phyloP scores from a whole-genome alignment of 2,888 invertebrate genomes.

The Ectemnius continuus region DNA sequence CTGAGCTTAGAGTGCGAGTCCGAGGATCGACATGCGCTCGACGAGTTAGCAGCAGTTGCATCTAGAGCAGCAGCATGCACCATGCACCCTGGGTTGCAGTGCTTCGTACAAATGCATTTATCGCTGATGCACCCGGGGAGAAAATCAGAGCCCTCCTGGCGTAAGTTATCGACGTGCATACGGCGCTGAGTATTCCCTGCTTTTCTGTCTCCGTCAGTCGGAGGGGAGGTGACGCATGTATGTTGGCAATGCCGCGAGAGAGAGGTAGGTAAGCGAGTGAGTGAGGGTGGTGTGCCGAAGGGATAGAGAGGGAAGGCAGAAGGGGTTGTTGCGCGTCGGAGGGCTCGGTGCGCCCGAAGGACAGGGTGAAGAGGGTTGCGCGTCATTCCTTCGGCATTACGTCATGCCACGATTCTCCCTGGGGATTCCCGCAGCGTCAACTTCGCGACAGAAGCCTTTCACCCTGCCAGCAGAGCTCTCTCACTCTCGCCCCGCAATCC shows the following conservation, averaged over 20 bases:
- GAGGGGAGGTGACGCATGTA: not conserved
- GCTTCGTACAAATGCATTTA: conserved; percentile 65
- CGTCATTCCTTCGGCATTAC: conserved; percentile 66
- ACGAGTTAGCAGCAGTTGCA: too few relatives aligned
- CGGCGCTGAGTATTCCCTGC: conserved; percentile 9
- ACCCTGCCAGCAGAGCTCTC: conserved; percentile 6
- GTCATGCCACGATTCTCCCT: conserved; percentile 67
- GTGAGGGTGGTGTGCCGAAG: not conserved
- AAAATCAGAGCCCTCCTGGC: conserved; percentile 51
- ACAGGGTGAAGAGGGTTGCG: conserved; percentile 43
- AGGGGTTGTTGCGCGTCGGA: conserved; percentile 48
- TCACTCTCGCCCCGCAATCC: conserved; percentile 16
- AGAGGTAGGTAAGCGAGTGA: not conserved
- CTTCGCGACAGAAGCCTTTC: conserved; percentile 34
- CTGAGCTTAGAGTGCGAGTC: conserved; percentile 59
- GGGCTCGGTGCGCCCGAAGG: conserved; percentile 37
- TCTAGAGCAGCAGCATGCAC: too few relatives aligned
- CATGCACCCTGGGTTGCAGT: conserved; percentile 35
- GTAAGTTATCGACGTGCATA: conserved; percentile 42
- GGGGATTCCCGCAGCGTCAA: conserved; percentile 69
- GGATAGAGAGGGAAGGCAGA: conserved; percentile 29
- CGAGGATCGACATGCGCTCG: not conserved
- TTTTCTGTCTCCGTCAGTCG: not conserved
- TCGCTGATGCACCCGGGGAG: conserved; percentile 63
- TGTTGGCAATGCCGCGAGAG: conserved; percentile 5